Conservation (phyloP, 2,888 invertebrate genomes). For the Mactromeris polynyma region DNA sequence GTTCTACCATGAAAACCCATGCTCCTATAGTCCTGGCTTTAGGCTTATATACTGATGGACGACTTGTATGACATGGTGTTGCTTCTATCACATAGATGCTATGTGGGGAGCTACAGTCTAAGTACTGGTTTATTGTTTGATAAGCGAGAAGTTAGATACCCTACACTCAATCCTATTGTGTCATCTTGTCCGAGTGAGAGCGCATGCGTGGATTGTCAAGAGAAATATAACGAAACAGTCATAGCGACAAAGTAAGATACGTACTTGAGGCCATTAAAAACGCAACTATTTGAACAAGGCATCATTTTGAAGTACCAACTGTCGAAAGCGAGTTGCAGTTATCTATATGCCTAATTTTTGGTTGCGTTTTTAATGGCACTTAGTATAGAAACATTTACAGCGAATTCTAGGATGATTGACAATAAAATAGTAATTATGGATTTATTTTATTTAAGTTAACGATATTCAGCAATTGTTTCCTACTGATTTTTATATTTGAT, state of each 20-base stretch:
- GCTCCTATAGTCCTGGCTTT: not conserved
- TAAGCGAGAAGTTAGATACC: not conserved
- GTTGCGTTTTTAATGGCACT: not conserved
- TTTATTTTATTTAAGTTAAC: too few species aligned
- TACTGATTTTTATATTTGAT: too few species aligned
- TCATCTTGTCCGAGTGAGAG: constrained; percentile 15
- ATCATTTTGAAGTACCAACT: not conserved
- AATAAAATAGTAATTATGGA: too few species aligned
- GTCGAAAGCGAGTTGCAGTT: not conserved
- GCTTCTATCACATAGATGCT: too few species aligned
- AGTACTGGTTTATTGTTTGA: constrained; percentile 6
- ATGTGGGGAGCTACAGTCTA: constrained; percentile 19
- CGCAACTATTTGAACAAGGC: too few species aligned
- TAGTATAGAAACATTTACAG: not conserved
- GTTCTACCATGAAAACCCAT: not conserved
- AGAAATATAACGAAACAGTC: not conserved
- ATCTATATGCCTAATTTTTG: not conserved
- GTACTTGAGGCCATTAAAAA: not conserved
- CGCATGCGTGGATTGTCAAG: constrained; percentile 10
- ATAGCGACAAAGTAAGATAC: not conserved
- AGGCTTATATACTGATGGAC: too few species aligned
- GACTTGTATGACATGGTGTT: too few species aligned
- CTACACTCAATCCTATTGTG: not conserved
- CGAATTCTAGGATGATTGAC: too few species aligned
- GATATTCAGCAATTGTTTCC: too few species aligned